A percentile compares a stretch with the other conserved stretches of the same genome.
Evolutionary conservation across 2,888 invertebrate genomes (phyloP).

Genomic region (Polydrusus tereticollis): DNA sequence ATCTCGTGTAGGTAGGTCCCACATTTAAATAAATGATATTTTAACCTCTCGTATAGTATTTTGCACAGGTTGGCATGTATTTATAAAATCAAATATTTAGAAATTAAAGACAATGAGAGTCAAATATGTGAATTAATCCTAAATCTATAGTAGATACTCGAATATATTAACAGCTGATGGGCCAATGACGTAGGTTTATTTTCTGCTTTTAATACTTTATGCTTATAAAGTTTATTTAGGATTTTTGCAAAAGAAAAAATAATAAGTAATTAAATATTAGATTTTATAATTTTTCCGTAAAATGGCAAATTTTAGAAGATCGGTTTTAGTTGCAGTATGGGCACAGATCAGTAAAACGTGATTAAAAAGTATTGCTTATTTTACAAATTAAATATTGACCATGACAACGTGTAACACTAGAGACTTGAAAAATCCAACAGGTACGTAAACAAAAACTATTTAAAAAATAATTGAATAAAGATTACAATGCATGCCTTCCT

Average conservation of each 20-base stretch:
- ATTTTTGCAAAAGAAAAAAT: background rate
- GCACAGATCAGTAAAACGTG: background rate
- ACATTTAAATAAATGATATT: background rate
- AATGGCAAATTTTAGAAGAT: background rate
- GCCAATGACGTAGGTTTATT: background rate
- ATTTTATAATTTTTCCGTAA: background rate
- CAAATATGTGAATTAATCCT: background rate
- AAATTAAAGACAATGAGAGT: background rate
- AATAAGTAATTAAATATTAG: no score
- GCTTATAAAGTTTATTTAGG: no score
- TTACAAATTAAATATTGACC: background rate
- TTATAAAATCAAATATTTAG: background rate
- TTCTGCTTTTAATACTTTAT: slow-evolving; percentile 6
- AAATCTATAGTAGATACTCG: slow-evolving; percentile 1
- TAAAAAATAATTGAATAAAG: background rate
- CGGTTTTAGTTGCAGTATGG: background rate
- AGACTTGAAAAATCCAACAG: background rate
- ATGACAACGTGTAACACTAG: background rate
- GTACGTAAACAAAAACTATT: background rate
- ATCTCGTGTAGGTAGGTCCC: no score
- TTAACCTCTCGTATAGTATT: background rate
- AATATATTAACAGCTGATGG: background rate
- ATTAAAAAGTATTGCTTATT: background rate
- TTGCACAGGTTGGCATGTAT: background rate
- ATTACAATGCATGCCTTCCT: no score